These are phyloP conservation scores for Tympanoctomys barrerae DNA, from an alignment of 2,797 vertebrate species.

Conservation along the genomic window DNA sequence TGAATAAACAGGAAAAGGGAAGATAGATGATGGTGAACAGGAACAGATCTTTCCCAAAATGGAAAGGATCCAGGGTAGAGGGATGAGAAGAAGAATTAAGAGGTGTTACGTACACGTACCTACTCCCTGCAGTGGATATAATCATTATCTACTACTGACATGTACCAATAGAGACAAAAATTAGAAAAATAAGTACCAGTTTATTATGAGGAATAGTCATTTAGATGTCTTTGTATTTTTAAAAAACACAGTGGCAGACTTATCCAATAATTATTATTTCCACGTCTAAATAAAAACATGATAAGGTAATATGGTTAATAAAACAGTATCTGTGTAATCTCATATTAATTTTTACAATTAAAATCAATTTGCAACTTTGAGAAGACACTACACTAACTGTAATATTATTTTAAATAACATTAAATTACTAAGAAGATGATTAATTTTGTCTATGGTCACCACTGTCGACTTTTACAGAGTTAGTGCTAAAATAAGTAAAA, in stretches of 20 bases:
- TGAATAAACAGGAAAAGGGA: background rate
- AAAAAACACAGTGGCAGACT: background rate
- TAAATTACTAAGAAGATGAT: background rate
- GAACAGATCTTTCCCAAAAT: background rate
- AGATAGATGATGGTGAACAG: background rate
- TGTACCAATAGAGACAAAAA: background rate
- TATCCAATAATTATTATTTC: slow-evolving; percentile 15
- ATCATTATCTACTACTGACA: background rate
- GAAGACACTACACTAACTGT: background rate
- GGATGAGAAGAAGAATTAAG: background rate
- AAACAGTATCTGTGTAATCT: background rate
- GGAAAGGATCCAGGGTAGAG: background rate
- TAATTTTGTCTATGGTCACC: background rate
- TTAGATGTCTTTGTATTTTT: slow-evolving; percentile 11
- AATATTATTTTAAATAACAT: background rate
- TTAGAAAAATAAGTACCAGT: slow-evolving; percentile 3
- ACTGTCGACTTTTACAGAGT: background rate
- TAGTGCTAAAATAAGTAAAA: background rate
- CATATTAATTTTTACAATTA: background rate
- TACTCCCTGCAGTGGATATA: background rate
- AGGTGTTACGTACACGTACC: background rate
- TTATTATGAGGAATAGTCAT: slow-evolving; percentile 3
- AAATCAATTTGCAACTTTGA: background rate
- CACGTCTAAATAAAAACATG: background rate
- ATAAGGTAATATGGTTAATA: background rate